Percentiles rank a stretch among this genome's conserved stretches.
Conservation (phyloP, 2,888 invertebrate genomes). For the Limenitis camilla region DNA sequence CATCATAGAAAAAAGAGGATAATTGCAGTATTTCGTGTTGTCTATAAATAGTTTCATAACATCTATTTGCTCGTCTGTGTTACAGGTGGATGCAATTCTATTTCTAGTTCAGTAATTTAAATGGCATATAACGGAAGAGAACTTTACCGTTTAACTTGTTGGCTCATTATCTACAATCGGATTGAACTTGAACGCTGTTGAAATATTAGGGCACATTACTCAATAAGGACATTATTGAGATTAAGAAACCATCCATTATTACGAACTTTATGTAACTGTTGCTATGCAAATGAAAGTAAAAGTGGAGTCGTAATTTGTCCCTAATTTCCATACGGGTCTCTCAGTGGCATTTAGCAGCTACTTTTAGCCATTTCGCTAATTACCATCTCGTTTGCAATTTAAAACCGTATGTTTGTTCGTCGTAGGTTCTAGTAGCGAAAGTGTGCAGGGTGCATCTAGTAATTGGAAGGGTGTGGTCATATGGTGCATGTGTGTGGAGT, state of each 20-base stretch:
- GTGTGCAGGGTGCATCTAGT: slow-evolving; percentile 53
- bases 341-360: slow-evolving; percentile 55
- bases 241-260: slow-evolving; percentile 58
- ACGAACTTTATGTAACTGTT: slow-evolving; percentile 55
- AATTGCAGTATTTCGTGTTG: no score
- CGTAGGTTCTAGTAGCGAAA: slow-evolving; percentile 49
- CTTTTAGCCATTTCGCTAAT: slow-evolving; percentile 67
- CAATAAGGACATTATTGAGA: slow-evolving; percentile 49
- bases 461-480: slow-evolving; percentile 53
- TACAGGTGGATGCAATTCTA: no score
- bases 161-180: background rate
- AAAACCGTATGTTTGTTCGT: slow-evolving; percentile 41
- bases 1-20: no score
- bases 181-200: slow-evolving; percentile 20
- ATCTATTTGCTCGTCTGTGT: no score
- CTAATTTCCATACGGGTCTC: slow-evolving; percentile 66
- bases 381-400: slow-evolving; percentile 73
- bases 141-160: background rate
- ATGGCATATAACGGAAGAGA: no score
- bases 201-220: slow-evolving; percentile 39
- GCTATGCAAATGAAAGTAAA: slow-evolving; percentile 63
- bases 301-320: slow-evolving; percentile 67
- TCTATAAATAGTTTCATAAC: no score
- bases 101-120: no score
- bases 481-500: slow-evolving; percentile 40